Percentiles rank a stretch among this genome's conserved stretches.
phyloP scores from a whole-genome alignment of 2,113 vertebrate genomes.

The Serinus canaria region DNA sequence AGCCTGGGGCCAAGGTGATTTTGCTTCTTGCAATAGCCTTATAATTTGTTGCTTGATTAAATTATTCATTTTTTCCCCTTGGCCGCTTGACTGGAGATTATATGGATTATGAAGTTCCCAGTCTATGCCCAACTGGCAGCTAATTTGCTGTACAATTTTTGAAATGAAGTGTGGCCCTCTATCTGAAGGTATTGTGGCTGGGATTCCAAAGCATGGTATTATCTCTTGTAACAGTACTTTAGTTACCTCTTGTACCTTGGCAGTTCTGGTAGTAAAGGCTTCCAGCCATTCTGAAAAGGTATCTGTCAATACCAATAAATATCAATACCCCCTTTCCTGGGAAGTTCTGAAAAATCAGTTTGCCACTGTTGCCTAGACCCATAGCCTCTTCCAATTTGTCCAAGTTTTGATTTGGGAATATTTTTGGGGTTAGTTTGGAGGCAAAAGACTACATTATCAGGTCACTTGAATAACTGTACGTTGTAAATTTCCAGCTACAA shows the following conservation, averaged over 20 bases:
- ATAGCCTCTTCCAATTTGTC: background rate
- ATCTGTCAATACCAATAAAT: background rate
- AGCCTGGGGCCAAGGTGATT: background rate
- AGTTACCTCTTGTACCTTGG: background rate
- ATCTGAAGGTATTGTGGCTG: background rate
- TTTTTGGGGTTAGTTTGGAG: background rate
- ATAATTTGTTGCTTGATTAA: background rate
- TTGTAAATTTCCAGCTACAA: background rate
- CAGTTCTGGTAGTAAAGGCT: background rate
- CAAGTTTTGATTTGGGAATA: background rate
- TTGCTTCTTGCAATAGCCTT: background rate
- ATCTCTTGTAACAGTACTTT: background rate
- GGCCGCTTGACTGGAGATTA: background rate
- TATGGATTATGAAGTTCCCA: background rate
- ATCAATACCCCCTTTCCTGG: background rate
- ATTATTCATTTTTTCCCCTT: background rate
- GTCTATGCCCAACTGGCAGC: background rate
- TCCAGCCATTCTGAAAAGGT: background rate
- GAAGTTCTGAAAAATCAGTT: background rate
- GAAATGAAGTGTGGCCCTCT: background rate
- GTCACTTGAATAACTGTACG: background rate
- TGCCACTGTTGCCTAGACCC: background rate
- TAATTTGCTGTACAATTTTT: background rate
- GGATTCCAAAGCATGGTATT: background rate
- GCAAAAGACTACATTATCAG: background rate